phyloP scores from a whole-genome alignment of 2,113 vertebrate genomes.

The Neomonachus schauinslandi region DNA sequence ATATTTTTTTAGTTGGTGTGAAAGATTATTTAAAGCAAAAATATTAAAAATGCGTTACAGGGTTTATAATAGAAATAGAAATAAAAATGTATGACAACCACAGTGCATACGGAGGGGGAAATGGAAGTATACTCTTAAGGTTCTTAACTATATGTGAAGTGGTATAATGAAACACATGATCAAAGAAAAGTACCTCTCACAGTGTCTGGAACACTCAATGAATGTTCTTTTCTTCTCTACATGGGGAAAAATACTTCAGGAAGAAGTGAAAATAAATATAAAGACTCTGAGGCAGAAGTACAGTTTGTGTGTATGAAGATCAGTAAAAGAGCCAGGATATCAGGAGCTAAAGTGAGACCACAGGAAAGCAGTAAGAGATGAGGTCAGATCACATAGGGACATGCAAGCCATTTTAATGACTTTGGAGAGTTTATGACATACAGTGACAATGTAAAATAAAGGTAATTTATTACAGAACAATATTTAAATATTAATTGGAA shows the following conservation, averaged over 20 bases:
- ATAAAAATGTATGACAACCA: not conserved
- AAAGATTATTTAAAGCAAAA: constrained; percentile 29
- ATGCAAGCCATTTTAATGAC: not conserved
- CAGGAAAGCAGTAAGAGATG: not conserved
- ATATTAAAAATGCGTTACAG: not conserved
- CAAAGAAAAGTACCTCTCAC: not conserved
- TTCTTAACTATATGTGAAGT: not conserved
- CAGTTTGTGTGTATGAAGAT: not conserved
- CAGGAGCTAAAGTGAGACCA: not conserved
- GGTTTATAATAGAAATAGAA: not conserved
- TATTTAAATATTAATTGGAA: not conserved
- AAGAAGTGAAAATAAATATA: not conserved
- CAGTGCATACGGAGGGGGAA: not conserved
- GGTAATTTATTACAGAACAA: not conserved
- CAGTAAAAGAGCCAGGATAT: not conserved
- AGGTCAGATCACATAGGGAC: fast-evolving
- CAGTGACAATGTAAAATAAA: not conserved
- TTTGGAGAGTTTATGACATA: not conserved
- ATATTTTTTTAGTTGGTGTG: not conserved
- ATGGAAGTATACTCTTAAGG: not conserved
- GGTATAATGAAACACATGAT: not conserved
- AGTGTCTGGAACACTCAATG: not conserved
- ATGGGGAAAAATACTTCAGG: not conserved
- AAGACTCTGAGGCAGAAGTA: not conserved
- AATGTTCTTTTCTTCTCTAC: not conserved